Conservation (phyloP, 2,888 invertebrate species). For the Lasioglossum malachurum region DNA sequence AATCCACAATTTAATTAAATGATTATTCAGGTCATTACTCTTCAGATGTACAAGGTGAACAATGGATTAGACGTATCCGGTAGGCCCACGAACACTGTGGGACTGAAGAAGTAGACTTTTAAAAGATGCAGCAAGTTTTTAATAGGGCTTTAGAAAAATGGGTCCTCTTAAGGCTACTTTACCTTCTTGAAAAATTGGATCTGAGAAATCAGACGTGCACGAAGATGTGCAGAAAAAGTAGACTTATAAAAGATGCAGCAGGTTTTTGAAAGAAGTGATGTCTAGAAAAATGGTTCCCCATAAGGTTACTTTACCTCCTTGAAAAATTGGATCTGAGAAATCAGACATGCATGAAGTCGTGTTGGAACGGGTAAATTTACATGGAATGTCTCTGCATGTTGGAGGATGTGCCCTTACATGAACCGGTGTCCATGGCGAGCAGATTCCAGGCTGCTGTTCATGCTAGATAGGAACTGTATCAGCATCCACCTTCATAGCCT, state of each 20-base stretch:
- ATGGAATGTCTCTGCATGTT: constrained; percentile 7
- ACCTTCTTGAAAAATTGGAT: background rate
- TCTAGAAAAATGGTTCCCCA: too few relatives aligned
- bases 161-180: background rate
- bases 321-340: too few relatives aligned
- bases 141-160: too few relatives aligned
- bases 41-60: background rate
- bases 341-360: too few relatives aligned
- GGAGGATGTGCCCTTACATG: constrained; percentile 38
- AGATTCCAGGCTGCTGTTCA: constrained; percentile 24
- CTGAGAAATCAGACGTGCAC: too few relatives aligned
- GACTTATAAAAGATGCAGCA: too few relatives aligned
- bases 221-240: too few relatives aligned
- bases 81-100: background rate
- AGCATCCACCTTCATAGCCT: constrained; percentile 35
- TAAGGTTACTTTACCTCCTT: too few relatives aligned
- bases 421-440: constrained; percentile 23
- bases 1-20: too few relatives aligned
- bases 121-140: too few relatives aligned
- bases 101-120: background rate
- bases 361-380: background rate
- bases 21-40: background rate
- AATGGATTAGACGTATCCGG: background rate
- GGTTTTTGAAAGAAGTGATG: too few relatives aligned
- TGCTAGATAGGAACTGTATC: constrained; percentile 50